Base-by-base conservation (phyloP, 2,113 vertebrate species). In the Callithrix jacchus region DNA sequence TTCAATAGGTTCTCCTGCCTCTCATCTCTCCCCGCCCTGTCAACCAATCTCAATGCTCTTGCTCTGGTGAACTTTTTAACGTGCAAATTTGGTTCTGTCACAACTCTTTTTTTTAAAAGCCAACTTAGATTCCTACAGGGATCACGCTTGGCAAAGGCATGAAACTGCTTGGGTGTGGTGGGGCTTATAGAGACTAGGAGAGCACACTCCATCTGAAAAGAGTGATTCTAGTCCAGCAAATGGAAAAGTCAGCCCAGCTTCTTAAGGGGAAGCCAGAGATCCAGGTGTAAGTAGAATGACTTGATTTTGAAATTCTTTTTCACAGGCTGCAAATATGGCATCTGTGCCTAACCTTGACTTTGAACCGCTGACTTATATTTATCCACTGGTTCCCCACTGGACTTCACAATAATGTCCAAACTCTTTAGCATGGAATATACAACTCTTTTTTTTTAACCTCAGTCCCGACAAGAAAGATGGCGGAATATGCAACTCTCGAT, bases 61-160 rank as follows among this genome's bases (percentile, higher is more conserved):
- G 87, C 49, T 90, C 30, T 40, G 49, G 71, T 94, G 37, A 95
- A 85, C 92, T 85, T 94, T 95, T 87, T 88, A 90, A 74, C 88
- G 88, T 95, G 91, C 88, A 97, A 82, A 96, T 97, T 91, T 89
- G 95, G 96, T 93, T 93, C 52, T 93, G n/a, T 89, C 17, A 66
- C 45, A 84, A 13, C 47, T 81, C 21, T 27, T 18, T 83, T 45
- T 17, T n/a, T 68, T 23, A 4, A 52, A 52, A 52, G 40, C 54
- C 91, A 96, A 95, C 30, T 61, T 71, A 71, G 23, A 71, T 95
- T 86, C n/a, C 64, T 89, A 18, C 20, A 95, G 64, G 64, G 21
- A 85, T 71, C 64, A 77, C 52, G 37, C 37, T 83, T 74, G 82
- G 61, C 47, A 80, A 90, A 95, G 66, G 40, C 89, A 86, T 2